These are phyloP conservation scores for Acipenser transmontanus DNA, from an alignment of 2,797 vertebrate species.

Conservation along the genomic window DNA sequence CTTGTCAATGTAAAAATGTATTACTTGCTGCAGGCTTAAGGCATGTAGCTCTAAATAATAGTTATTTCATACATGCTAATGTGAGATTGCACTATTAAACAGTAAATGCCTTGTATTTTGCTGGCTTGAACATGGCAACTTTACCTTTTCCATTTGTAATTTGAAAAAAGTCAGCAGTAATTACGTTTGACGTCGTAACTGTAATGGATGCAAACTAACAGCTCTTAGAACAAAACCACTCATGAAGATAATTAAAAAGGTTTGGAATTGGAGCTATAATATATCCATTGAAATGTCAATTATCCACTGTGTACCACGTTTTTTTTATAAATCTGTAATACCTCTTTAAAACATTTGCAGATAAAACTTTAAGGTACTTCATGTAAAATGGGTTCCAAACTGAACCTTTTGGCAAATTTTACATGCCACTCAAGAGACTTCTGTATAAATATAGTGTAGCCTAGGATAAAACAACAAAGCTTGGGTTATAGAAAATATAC, in stretches of 20 bases:
- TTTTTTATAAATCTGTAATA: no score
- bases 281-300: no score
- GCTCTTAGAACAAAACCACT: not conserved
- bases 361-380: no score
- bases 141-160: not conserved
- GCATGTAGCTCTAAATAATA: conserved; percentile 10
- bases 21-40: conserved; percentile 16
- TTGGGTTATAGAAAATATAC: no score
- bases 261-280: no score
- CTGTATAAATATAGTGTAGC: no score
- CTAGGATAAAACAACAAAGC: no score
- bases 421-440: no score
- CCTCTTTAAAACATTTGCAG: no score
- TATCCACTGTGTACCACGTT: no score
- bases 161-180: conserved; percentile 5
- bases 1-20: conserved; percentile 13
- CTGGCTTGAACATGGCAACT: not conserved
- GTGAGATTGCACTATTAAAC: conserved; percentile 5
- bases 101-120: conserved; percentile 3
- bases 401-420: no score
- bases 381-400: no score
- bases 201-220: not conserved
- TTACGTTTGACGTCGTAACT: not conserved
- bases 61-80: conserved; percentile 17
- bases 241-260: not conserved